Base-by-base conservation (phyloP, 2,888 invertebrate species). In the Stenodera caucasica region DNA sequence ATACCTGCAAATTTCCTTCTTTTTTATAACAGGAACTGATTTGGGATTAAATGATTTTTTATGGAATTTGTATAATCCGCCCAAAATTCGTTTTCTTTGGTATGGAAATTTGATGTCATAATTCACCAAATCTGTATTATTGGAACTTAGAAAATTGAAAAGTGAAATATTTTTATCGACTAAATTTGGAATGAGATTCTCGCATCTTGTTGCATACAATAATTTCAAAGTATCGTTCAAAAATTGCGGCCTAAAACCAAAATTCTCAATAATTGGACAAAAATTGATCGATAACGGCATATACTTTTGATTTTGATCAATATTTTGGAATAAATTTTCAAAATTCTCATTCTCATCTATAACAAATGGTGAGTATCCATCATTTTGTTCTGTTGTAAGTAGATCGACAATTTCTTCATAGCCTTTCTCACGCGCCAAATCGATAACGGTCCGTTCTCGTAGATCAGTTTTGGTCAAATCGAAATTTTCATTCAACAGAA, bases 131-230 rank as follows among this genome's bases (percentile, higher is more conserved):
- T 86, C 85, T 0, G 82, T 75, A 51, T 88, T 86, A 67, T 84
- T 82, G 40, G 87, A 70, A 35, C 84, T 78, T 4, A 90, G 72
- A 69, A 90, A 87, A 1, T 81, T 80, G 58, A 82, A 80, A 18
- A 89, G 78, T 71, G 81, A 81, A 63, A 88, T 82, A 8, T 81
- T 78, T 57, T 77, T 80, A 12, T 82, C 80, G 53, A 80, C 70
- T 64, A 90, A 83, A 2, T 80, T 55, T 2, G 79, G 72, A 0
- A 79, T 78, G 30, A 86, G 78, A 33, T 78, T 77, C 66, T 86
- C 85, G 70, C 86, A 84, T 61, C 82, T 83, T 83, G 87, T 86
- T 2, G 86, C 87, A 67, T 83, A 82, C 0, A 89, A 77, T 1
- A 89, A 81, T 58, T 82, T 78, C 6, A 78, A 80, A 61, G 89